These are phyloP conservation scores for Varroa destructor DNA, from an alignment of 1,140 invertebrate species.

Conservation along the genomic window DNA sequence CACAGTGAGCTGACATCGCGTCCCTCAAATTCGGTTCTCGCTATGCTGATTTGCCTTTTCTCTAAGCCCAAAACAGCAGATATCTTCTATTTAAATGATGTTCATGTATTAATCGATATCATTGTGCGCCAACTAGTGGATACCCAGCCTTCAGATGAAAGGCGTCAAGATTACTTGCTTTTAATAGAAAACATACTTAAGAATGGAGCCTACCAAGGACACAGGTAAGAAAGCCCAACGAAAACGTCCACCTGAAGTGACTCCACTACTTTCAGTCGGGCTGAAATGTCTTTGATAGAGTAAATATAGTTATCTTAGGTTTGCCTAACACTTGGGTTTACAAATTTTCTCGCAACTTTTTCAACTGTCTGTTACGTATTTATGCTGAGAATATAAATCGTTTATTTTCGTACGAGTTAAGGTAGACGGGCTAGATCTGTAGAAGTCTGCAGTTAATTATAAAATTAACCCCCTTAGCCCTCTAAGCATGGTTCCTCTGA, in stretches of 20 bases:
- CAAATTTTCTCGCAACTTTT: neutral
- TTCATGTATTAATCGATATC: constrained; percentile 80
- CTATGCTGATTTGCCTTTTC: constrained; percentile 72
- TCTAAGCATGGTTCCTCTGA: neutral
- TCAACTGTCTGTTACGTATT: neutral
- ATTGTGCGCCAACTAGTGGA: constrained; percentile 72
- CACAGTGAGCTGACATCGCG: constrained; percentile 54
- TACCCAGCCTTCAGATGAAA: constrained; percentile 68
- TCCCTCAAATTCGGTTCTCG: constrained; percentile 62
- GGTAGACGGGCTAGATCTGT: neutral
- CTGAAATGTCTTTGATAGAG: neutral
- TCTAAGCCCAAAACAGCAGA: constrained; percentile 56
- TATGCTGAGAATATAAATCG: too few species aligned
- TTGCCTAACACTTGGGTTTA: neutral
- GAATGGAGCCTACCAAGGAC: constrained; percentile 26
- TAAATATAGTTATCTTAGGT: neutral
- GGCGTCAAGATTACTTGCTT: constrained; percentile 40
- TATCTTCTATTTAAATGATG: constrained; percentile 83
- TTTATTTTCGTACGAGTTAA: too few species aligned
- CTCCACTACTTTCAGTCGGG: neutral
- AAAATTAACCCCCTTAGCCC: neutral
- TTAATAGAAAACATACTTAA: constrained; percentile 28
- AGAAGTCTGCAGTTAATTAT: neutral
- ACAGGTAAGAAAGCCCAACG: neutral
- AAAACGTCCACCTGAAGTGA: neutral